Base-by-base conservation (phyloP, 2,888 invertebrate genomes). In the Myopa testacea region DNA sequence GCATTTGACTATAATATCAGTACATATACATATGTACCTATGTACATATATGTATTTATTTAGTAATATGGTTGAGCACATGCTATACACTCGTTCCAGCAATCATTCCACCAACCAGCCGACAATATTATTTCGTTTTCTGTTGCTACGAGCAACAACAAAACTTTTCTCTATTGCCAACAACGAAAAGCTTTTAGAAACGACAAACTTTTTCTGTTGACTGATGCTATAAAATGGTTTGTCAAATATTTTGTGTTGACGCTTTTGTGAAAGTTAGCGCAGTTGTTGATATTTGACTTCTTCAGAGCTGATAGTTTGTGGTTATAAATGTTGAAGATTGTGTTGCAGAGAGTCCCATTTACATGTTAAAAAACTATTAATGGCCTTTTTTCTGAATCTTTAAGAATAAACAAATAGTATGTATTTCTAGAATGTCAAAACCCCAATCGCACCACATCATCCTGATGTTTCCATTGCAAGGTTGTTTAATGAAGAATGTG, bases 111-210 rank as follows among this genome's bases (percentile, higher is more conserved):
- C 69, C 62, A 26, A 26, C 34, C 62, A 26, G 4, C n/a, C 26
- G 5, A 10, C 69, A 50, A 3, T 69, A 50, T 69, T 69, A 26
- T 69, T 50, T 19, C 5, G 26, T 26, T 37, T n/a, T 69, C 26
- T n/a, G 6, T 45, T 26, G 19, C 52, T n/a, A 3, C 50, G 26
- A 26, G 50, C 45, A 69, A 50, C 52, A 67, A n/a, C 52, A 50
- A 45, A 45, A 45, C 45, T 26, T 50, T 50, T 50, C 14, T 19
- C 69, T 45, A 69, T 26, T 69, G 50, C 50, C 19, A 50, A n/a
- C 19, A 69, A 69, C 26, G 69, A 69, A 26, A 26, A 69, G 69
- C 69, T 69, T 69, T 69, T 69, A 69, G 45, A 52, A 69, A 19
- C 3, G 69, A 50, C 69, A 69, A 45, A 69, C 7, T 26, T 10